These are phyloP conservation scores for Cephus rjabovi DNA, from an alignment of 2,888 invertebrate species.

Conservation along the genomic window DNA sequence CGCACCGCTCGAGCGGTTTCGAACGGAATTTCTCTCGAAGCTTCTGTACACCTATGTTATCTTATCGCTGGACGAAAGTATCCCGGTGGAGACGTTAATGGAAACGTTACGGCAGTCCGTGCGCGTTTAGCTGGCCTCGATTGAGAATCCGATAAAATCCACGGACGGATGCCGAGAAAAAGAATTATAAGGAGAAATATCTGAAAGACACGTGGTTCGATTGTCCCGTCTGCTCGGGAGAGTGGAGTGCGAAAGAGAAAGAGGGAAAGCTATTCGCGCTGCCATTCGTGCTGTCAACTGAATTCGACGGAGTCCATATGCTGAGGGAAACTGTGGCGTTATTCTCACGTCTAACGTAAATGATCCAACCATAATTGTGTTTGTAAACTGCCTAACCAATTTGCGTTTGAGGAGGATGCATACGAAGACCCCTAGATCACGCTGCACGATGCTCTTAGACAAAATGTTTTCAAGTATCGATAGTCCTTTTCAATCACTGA, in stretches of 20 bases:
- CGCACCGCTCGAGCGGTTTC: conserved; percentile 19
- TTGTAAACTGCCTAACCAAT: too few species aligned
- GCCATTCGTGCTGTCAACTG: background rate
- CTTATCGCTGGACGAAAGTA: conserved; percentile 25
- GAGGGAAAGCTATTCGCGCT: background rate
- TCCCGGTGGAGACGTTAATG: conserved; percentile 21
- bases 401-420: too few species aligned
- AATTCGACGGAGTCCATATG: too few species aligned
- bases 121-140: background rate
- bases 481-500: too few species aligned
- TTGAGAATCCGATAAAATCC: background rate
- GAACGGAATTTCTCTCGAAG: conserved; percentile 25
- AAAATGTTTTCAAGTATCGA: too few species aligned
- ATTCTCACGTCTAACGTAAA: too few species aligned
- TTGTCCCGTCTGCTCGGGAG: background rate
- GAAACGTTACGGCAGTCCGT: background rate
- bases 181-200: background rate
- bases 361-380: too few species aligned
- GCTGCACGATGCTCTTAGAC: too few species aligned
- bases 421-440: too few species aligned
- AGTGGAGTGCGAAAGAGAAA: background rate
- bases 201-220: background rate
- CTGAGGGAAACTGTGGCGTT: too few species aligned
- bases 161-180: background rate
- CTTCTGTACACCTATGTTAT: conserved; percentile 24